Evolutionary conservation across 2,888 invertebrate species (phyloP), one percentile per base, ranked within the genome.

Genomic region (Drosophila sordidula): DNA sequence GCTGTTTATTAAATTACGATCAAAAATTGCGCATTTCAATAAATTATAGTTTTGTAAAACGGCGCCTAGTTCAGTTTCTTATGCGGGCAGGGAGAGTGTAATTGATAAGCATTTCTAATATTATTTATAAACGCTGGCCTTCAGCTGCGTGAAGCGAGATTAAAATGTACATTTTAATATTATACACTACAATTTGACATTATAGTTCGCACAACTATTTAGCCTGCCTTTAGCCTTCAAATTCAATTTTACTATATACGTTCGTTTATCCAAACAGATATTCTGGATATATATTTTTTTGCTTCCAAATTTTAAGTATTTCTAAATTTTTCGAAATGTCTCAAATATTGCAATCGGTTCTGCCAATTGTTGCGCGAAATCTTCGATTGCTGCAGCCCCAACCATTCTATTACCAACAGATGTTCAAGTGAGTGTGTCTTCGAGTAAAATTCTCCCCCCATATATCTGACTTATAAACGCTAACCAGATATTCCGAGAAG

Each of bases 281-380:
- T 12, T 46, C 16, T 41, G 6, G 6, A 36, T 5, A n/a, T n/a
- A n/a, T n/a, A n/a, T n/a, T 46, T 6, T 32, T 46, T 46, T 29
- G n/a, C n/a, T 63, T 52, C 65, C n/a, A 74, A 70, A 74, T 74
- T 70, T 22, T 2, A 29, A 45, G 18, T 47, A 38, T 32, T 4
- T 26, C 55, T 39, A 41, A 45, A 49, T 56, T 55, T 55, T 18
- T 26, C 3, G 6, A 39, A 25, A 75, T 76, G 75, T 0, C 25
- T 22, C 68, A 45, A 12, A 46, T 62, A 32, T 22, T 45, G 52
- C 61, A 65, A 46, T 34, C 44, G 9, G 2, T 54, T 0, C 25
- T n/a, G 2, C 16, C 18, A 9, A 8, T 38, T 3, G 1, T 32
- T 6, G 25, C 25, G 0, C 62, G 46, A 47, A 68, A 49, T 6